A percentile compares a stretch with the other conserved stretches of the same genome.
phyloP scores from a whole-genome alignment of 2,888 invertebrate species.

The Caenorhabditis doughertyi region DNA sequence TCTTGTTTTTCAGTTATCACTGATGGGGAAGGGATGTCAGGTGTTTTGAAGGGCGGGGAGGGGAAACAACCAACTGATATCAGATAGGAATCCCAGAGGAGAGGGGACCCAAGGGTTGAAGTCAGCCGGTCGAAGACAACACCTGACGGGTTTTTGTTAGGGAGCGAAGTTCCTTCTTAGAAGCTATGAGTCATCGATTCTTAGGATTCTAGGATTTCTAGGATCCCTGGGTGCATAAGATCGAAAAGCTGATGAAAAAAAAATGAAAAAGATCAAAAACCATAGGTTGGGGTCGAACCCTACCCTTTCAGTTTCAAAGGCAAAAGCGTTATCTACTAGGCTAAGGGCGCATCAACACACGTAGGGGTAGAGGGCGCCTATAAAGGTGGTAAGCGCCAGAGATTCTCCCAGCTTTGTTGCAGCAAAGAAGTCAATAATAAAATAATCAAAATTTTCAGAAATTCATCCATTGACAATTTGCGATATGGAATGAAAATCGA shows the following conservation, averaged over 20 bases:
- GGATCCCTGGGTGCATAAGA: no score
- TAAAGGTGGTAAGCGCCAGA: no score
- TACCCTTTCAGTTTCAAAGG: no score
- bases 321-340: no score
- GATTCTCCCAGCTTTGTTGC: no score
- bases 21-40: conserved; percentile 35
- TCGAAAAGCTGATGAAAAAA: no score
- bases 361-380: no score
- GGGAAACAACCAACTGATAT: conserved; percentile 17
- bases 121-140: conserved; percentile 50
- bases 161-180: conserved; percentile 10
- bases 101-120: background rate
- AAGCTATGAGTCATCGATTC: background rate
- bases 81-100: conserved; percentile 37
- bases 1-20: conserved; percentile 5
- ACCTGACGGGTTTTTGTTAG: conserved; percentile 44
- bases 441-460: conserved; percentile 23
- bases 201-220: background rate
- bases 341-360: no score
- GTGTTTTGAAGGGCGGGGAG: conserved; percentile 34
- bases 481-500: conserved; percentile 59
- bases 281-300: background rate
- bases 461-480: conserved; percentile 52
- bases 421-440: no score
- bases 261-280: background rate